phyloP scores from a whole-genome alignment of 92 coral and sea anemone genomes.

The Porites divaricata region DNA sequence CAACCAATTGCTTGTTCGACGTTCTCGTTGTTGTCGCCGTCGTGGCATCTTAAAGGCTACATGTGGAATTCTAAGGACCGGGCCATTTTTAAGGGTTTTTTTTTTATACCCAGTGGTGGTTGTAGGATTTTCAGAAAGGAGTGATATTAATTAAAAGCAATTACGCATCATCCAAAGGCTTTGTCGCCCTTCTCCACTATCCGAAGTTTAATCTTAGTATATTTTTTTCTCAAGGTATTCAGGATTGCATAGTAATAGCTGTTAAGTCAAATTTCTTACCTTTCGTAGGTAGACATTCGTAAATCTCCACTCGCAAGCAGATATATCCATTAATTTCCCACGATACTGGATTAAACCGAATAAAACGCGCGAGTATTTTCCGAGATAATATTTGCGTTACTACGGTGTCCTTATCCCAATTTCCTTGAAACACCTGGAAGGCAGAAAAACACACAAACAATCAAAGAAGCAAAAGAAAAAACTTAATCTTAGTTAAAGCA shows the following conservation, averaged over 20 bases:
- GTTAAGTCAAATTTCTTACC: constrained; percentile 54
- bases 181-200: no score
- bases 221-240: background rate
- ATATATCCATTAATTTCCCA: constrained; percentile 70
- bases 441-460: background rate
- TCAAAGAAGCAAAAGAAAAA: background rate
- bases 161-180: no score
- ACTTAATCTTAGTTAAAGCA: no score
- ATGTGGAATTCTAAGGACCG: no score
- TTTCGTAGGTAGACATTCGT: constrained; percentile 84
- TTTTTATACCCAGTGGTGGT: no score
- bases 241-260: background rate
- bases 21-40: no score
- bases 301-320: constrained; percentile 92
- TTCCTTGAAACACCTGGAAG: constrained; percentile 79
- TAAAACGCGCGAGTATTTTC: constrained; percentile 72
- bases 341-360: constrained; percentile 84
- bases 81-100: no score
- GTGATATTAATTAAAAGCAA: no score
- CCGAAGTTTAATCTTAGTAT: no score
- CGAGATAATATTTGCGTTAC: constrained; percentile 58
- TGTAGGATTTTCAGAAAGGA: no score
- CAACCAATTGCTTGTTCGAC: no score
- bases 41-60: no score
- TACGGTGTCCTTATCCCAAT: constrained; percentile 89